phyloP scores from a whole-genome alignment of 2,888 invertebrate genomes.

The Epirrhoe alternata region DNA sequence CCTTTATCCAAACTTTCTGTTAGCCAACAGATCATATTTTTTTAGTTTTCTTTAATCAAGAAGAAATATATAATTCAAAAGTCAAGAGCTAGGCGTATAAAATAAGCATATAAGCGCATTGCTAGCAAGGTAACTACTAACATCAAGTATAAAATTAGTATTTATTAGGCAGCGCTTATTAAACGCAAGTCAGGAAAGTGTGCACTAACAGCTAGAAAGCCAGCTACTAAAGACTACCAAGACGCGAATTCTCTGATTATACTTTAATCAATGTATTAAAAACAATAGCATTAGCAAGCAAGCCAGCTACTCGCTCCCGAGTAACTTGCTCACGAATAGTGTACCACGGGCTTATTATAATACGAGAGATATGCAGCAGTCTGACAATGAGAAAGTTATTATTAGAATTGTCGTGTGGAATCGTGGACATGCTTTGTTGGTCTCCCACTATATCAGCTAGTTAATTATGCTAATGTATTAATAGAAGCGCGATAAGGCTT shows the following conservation, averaged over 20 bases:
- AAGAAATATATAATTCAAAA: too few relatives aligned
- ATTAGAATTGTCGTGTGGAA: constrained; percentile 53
- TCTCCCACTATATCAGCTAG: constrained; percentile 43
- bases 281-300: not conserved
- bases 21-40: not conserved
- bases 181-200: constrained; percentile 27
- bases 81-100: constrained; percentile 27
- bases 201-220: not conserved
- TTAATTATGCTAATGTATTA: constrained; percentile 60
- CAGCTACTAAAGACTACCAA: not conserved
- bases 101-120: constrained; percentile 20
- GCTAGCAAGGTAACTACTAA: constrained; percentile 12
- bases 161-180: constrained; percentile 46
- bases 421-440: constrained; percentile 55
- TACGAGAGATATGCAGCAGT: constrained; percentile 44
- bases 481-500: constrained; percentile 46
- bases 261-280: not conserved
- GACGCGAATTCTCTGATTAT: not conserved
- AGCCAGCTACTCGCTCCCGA: constrained; percentile 12
- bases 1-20: constrained; percentile 3
- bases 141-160: constrained; percentile 27
- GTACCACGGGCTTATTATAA: constrained; percentile 38
- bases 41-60: not conserved
- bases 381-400: constrained; percentile 57
- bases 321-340: constrained; percentile 11